Conservation (phyloP, 2,797 vertebrate genomes). For the Clarias platycephalus region DNA sequence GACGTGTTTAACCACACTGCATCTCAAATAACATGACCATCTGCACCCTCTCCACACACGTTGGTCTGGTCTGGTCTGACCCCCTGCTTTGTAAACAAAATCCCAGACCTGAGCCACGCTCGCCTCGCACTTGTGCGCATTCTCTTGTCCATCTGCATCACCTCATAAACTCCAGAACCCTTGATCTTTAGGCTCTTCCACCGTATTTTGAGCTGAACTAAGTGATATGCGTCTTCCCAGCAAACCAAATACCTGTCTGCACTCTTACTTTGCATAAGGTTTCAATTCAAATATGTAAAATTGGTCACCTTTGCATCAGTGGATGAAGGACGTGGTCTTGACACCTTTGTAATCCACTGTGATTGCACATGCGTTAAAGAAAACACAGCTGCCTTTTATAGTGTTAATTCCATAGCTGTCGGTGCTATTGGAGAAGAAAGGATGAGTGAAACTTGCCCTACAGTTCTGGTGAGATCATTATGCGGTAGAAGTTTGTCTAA, state of each 20-base stretch:
- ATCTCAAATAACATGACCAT: slow-evolving; percentile 55
- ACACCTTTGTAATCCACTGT: neutral
- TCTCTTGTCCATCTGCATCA: slow-evolving; percentile 7
- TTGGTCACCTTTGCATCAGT: slow-evolving; percentile 9
- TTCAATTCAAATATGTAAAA: slow-evolving; percentile 9
- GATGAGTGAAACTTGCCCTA: slow-evolving; percentile 7
- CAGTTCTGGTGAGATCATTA: slow-evolving; percentile 4
- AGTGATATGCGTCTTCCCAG: neutral
- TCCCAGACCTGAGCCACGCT: slow-evolving; percentile 14
- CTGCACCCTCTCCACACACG: slow-evolving; percentile 50
- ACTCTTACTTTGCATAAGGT: slow-evolving; percentile 14
- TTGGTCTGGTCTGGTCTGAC: slow-evolving; percentile 26
- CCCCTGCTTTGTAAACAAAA: slow-evolving; percentile 52
- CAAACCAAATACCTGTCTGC: neutral
- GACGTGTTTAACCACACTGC: slow-evolving; percentile 49
- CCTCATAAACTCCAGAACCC: slow-evolving; percentile 28
- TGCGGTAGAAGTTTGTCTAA: neutral
- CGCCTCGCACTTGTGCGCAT: slow-evolving; percentile 29
- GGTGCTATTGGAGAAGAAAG: neutral
- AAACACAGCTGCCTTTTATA: neutral
- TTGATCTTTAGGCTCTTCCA: neutral
- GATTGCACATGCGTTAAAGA: neutral
- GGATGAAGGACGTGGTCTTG: slow-evolving; percentile 14
- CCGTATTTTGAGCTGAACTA: neutral
- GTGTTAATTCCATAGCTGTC: neutral